phyloP scores from a whole-genome alignment of 1,140 invertebrate genomes.

The Drosophila neocordata region DNA sequence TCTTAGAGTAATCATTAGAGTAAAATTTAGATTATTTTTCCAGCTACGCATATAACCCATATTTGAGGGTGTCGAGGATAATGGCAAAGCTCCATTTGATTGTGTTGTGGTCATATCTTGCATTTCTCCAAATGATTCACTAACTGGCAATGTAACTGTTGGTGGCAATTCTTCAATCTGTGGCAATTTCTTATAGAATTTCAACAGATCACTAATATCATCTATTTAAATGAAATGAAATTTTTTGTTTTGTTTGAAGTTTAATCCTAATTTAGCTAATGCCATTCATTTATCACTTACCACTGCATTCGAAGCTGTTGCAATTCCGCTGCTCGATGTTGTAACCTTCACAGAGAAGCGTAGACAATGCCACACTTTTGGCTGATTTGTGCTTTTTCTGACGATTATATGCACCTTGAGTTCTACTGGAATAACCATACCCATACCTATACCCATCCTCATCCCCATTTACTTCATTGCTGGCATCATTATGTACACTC shows the following conservation, averaged over 20 bases:
- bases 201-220: slow-evolving; percentile 78
- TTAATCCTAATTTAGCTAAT: no score
- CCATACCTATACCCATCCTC: no score
- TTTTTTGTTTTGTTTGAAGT: no score
- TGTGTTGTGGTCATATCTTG: slow-evolving; percentile 36
- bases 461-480: slow-evolving; percentile 19
- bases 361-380: slow-evolving; percentile 69
- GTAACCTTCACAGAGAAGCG: slow-evolving; percentile 79
- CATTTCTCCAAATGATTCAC: slow-evolving; percentile 28
- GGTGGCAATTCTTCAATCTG: slow-evolving; percentile 34
- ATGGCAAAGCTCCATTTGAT: slow-evolving; percentile 11
- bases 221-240: slow-evolving; percentile 39
- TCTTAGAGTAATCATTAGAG: slow-evolving; percentile 75
- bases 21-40: slow-evolving; percentile 75
- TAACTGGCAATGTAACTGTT: slow-evolving; percentile 16
- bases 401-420: slow-evolving; percentile 64
- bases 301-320: slow-evolving; percentile 81
- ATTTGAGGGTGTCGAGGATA: slow-evolving; percentile 67
- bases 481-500: slow-evolving; percentile 54
- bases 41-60: slow-evolving; percentile 77
- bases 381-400: slow-evolving; percentile 68
- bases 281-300: slow-evolving; percentile 60
- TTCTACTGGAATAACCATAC: slow-evolving; percentile 34
- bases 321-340: slow-evolving; percentile 82
- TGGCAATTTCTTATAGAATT: slow-evolving; percentile 78